Conservation (phyloP, 2,113 vertebrate species). For the Eulemur rufifrons region DNA sequence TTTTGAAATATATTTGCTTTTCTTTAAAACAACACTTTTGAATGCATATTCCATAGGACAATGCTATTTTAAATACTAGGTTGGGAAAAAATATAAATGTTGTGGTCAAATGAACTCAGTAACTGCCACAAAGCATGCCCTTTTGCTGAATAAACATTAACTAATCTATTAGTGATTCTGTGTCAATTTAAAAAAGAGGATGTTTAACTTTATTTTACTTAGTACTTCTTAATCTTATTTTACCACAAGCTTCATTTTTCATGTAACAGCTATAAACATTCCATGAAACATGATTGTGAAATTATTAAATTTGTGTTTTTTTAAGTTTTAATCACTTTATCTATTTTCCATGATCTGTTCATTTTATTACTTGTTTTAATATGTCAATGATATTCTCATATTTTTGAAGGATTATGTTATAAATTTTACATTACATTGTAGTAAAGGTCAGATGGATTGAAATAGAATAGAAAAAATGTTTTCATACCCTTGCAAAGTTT, state of each 20-base stretch:
- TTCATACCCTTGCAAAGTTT: not conserved
- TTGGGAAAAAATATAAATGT: not conserved
- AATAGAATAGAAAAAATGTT: not conserved
- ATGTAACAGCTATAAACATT: not conserved
- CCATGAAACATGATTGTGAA: not conserved
- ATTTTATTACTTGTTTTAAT: slow-evolving; percentile 17
- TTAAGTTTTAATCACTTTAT: not conserved
- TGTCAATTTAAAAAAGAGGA: not conserved
- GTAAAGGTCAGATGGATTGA: not conserved
- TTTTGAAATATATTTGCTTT: not conserved
- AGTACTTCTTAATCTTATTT: not conserved
- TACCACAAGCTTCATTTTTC: not conserved
- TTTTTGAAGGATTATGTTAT: not conserved
- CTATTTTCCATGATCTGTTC: not conserved
- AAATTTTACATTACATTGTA: not conserved
- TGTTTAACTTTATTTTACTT: not conserved
- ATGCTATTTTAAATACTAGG: not conserved
- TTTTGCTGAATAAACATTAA: not conserved
- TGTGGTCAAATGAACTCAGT: not conserved
- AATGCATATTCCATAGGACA: not conserved
- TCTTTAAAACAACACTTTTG: not conserved
- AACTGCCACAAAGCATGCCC: not conserved
- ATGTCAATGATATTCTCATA: not conserved
- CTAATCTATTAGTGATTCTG: not conserved
- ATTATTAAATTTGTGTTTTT: not conserved